Conservation (phyloP, 2,797 vertebrate genomes). For the Microtus obscurus region DNA sequence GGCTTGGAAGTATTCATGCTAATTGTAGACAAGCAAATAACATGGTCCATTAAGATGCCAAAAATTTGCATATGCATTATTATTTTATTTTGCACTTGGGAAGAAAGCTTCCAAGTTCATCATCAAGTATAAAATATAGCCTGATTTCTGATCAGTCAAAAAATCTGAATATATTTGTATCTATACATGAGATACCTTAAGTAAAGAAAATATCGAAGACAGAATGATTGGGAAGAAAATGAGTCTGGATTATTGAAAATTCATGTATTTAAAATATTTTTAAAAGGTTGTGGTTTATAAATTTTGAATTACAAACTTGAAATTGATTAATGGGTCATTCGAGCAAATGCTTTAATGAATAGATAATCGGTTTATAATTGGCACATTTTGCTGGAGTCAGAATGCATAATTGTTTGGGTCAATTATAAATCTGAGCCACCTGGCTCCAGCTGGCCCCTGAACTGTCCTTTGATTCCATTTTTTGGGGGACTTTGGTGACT, state of each 20-base stretch:
- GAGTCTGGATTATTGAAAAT: not conserved
- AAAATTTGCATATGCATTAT: not conserved
- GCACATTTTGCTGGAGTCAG: conserved; percentile 46
- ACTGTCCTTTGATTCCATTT: not conserved
- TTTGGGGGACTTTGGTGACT: not conserved
- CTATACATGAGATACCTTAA: not conserved
- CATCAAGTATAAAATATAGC: not conserved
- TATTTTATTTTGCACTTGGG: conserved; percentile 38
- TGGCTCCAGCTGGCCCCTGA: not conserved
- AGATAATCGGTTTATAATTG: conserved; percentile 66
- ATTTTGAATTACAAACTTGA: conserved; percentile 36
- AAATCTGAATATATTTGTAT: conserved; percentile 37
- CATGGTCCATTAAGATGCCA: not conserved
- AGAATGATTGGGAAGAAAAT: not conserved
- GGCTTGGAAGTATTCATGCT: conserved; percentile 1
- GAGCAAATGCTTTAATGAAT: conserved; percentile 54
- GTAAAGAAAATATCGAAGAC: conserved; percentile 4
- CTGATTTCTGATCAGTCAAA: conserved; percentile 55
- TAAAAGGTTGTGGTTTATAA: not conserved
- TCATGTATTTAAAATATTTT: not conserved
- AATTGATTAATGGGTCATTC: conserved; percentile 47
- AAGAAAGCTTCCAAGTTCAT: conserved; percentile 3
- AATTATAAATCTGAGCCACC: conserved; percentile 50
- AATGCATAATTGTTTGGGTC: conserved; percentile 14
- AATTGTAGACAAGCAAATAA: conserved; percentile 56